A percentile compares a stretch with the other conserved stretches of the same genome.
phyloP scores from a whole-genome alignment of 2,888 invertebrate species.

The Agrypnus murinus region DNA sequence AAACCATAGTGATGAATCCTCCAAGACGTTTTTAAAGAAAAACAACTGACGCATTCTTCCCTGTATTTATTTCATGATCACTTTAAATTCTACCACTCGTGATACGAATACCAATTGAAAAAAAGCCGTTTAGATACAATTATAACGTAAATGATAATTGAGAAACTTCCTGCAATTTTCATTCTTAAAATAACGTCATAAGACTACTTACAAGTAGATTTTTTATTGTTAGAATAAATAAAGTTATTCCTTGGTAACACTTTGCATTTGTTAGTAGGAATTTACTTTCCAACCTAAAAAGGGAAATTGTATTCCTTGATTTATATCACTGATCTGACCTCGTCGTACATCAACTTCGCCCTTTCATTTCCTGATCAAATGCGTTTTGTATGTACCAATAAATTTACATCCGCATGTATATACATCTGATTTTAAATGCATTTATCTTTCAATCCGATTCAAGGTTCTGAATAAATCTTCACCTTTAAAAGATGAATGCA shows the following conservation, averaged over 20 bases:
- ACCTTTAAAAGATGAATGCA: no score
- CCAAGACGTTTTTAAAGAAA: no score
- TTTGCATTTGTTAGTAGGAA: neutral
- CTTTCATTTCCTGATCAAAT: conserved; percentile 39
- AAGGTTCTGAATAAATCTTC: no score
- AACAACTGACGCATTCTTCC: no score
- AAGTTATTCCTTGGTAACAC: no score
- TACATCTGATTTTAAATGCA: no score
- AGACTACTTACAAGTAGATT: no score
- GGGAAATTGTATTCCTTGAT: conserved; percentile 30
- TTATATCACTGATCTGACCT: conserved; percentile 34
- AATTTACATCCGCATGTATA: no score
- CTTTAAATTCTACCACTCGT: conserved; percentile 3
- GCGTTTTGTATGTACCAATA: neutral
- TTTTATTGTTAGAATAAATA: no score
- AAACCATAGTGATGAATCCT: no score
- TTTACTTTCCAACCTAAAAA: neutral
- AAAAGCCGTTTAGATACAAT: conserved; percentile 12
- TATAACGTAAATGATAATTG: conserved; percentile 28
- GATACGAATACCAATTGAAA: conserved; percentile 1
- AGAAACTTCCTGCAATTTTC: conserved; percentile 36
- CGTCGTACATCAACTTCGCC: conserved; percentile 3
- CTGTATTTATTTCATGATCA: neutral
- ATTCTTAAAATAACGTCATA: conserved; percentile 1
- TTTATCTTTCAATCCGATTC: no score